Evolutionary conservation across 2,113 vertebrate species (phyloP).

Genomic region (Leucopternis melanops): DNA sequence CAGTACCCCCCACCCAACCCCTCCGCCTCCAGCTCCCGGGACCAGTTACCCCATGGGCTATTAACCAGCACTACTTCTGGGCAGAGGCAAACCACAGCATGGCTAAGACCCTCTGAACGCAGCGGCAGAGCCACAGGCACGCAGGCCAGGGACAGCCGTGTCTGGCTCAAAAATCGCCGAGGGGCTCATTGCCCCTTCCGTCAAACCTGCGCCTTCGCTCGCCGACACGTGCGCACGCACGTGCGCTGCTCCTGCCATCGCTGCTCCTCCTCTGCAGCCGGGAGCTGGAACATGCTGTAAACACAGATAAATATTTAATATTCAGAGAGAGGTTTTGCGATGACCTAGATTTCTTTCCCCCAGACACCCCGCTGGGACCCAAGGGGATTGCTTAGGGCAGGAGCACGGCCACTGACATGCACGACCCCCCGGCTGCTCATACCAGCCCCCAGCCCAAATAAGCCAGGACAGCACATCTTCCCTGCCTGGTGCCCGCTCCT

Average conservation of each 20-base stretch:
- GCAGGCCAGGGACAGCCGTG: rapidly evolving
- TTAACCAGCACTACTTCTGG: rapidly evolving
- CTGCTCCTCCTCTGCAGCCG: neutral
- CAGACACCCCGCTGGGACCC: neutral
- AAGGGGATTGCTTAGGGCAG: neutral
- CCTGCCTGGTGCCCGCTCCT: neutral
- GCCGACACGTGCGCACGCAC: too few species aligned
- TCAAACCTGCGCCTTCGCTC: rapidly evolving
- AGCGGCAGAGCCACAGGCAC: neutral
- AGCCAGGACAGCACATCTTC: neutral
- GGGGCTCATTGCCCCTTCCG: rapidly evolving
- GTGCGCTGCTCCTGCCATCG: neutral
- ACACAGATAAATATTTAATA: neutral
- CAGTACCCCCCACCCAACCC: neutral
- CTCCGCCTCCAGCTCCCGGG: neutral
- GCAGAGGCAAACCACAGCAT: neutral
- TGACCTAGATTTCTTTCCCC: neutral
- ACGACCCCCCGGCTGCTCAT: rapidly evolving
- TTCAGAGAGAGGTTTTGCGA: neutral
- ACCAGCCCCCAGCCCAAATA: neutral
- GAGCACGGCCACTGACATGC: rapidly evolving
- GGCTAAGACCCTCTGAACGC: rapidly evolving
- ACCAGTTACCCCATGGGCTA: rapidly evolving
- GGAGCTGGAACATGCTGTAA: neutral
- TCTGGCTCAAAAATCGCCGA: rapidly evolving